These are phyloP conservation scores for Synergus itoensis DNA, from an alignment of 2,888 invertebrate genomes.

Conservation along the genomic window DNA sequence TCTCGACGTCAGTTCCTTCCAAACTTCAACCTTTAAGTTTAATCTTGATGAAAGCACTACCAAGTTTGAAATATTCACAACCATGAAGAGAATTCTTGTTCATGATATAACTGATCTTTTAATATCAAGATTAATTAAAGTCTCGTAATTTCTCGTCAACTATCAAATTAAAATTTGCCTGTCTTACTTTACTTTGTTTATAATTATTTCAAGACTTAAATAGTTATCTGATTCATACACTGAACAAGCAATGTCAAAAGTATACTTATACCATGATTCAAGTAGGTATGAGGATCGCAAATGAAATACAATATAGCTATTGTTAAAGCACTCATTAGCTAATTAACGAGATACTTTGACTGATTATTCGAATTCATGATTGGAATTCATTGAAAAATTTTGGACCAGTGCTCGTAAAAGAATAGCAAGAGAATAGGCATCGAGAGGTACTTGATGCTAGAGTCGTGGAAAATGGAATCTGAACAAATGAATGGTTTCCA, in stretches of 20 bases:
- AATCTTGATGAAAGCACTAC: conserved; percentile 32
- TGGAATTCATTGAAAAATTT: neutral
- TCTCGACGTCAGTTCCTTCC: conserved; percentile 23
- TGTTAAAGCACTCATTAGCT: neutral
- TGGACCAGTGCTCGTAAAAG: neutral
- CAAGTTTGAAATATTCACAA: conserved; percentile 36
- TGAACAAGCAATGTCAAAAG: no score
- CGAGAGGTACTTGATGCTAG: neutral
- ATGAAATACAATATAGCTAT: neutral
- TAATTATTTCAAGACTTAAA: no score
- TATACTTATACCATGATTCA: no score
- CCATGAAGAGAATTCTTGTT: conserved; percentile 4
- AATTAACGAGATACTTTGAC: neutral
- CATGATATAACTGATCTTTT: neutral
- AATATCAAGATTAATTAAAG: neutral
- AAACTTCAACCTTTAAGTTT: conserved; percentile 23
- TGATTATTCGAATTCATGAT: neutral
- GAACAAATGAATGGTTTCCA: no score
- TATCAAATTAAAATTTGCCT: no score
- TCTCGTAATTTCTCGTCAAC: neutral
- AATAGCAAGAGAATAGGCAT: neutral
- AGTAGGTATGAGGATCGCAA: neutral
- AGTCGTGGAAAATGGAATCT: no score
- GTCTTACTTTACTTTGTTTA: no score
- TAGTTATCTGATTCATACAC: no score